A percentile compares a stretch with the other conserved stretches of the same genome.
These are phyloP conservation scores for Phoxinus phoxinus DNA, from an alignment of 2,113 vertebrate genomes.

Conservation along the genomic window DNA sequence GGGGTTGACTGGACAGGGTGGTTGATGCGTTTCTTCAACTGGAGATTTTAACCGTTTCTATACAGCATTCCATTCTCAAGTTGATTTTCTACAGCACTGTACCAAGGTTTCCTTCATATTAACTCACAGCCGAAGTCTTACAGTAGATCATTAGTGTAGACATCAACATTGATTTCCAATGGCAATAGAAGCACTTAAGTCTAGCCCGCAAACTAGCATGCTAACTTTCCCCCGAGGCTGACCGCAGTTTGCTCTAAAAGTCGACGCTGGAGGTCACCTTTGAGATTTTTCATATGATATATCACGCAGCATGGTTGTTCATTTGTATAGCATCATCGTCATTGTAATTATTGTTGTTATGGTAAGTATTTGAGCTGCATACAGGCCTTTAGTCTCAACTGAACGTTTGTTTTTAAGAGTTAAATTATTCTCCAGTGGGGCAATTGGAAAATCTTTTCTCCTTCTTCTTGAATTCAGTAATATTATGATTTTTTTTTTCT, in stretches of 20 bases:
- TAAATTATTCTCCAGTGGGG: conserved; percentile 79
- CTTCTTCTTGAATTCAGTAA: conserved; percentile 80
- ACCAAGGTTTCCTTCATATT: conserved; percentile 4
- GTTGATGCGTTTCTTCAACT: conserved; percentile 5
- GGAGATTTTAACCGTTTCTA: conserved; percentile 11
- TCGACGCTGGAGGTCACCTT: conserved; percentile 20
- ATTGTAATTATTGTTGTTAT: conserved; percentile 27
- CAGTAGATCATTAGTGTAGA: not conserved
- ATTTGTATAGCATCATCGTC: conserved; percentile 13
- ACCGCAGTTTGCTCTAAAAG: not conserved
- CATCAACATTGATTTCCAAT: not conserved
- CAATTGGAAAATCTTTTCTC: conserved; percentile 72
- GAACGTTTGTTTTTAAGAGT: conserved; percentile 58
- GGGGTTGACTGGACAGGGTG: not conserved
- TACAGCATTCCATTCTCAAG: conserved; percentile 33
- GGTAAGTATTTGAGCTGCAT: conserved; percentile 41
- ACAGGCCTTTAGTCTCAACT: conserved; percentile 21
- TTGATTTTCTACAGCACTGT: conserved; percentile 16
- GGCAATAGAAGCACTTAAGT: conserved; percentile 34
- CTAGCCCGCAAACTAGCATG: conserved; percentile 23
- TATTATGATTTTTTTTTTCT: conserved; percentile 71
- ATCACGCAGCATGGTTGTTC: conserved; percentile 21
- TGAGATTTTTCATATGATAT: not conserved
- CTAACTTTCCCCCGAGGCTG: not conserved
- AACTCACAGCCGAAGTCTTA: conserved; percentile 19